A percentile compares a stretch with the other conserved stretches of the same genome.
Conservation (phyloP, 2,888 invertebrate genomes). For the Petrophora chlorosata region DNA sequence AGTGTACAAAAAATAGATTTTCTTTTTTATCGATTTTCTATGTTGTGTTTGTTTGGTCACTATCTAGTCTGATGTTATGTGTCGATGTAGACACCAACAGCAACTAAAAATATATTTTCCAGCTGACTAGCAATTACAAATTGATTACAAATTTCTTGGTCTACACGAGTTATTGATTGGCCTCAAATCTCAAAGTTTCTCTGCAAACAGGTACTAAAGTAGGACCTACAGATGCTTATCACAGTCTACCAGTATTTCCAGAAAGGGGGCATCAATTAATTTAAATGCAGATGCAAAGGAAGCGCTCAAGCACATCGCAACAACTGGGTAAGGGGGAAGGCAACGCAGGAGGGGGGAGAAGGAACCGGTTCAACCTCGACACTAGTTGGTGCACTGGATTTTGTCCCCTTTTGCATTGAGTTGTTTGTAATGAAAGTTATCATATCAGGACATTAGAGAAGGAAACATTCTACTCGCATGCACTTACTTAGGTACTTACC, state of each 20-base stretch:
- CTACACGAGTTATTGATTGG: background rate
- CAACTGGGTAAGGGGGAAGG: slow-evolving; percentile 34
- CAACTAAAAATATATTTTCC: no score
- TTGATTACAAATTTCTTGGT: no score
- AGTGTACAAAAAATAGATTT: no score
- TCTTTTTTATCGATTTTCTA: no score
- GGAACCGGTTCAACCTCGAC: slow-evolving; percentile 62
- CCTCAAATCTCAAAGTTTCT: slow-evolving; percentile 12
- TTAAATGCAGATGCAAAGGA: slow-evolving; percentile 58
- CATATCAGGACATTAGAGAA: slow-evolving; percentile 11
- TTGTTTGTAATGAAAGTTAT: slow-evolving; percentile 43
- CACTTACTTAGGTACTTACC: background rate
- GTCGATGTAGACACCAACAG: no score
- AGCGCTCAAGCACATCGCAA: slow-evolving; percentile 61
- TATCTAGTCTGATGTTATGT: no score
- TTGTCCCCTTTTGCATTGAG: slow-evolving; percentile 69
- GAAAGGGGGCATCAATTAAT: slow-evolving; percentile 47
- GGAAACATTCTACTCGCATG: slow-evolving; percentile 4
- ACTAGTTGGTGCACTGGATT: slow-evolving; percentile 53
- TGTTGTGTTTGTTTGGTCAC: no score
- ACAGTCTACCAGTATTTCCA: slow-evolving; percentile 32
- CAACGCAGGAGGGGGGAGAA: slow-evolving; percentile 33
- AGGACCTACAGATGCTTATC: slow-evolving; percentile 26
- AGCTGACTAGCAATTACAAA: no score
- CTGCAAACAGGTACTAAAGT: slow-evolving; percentile 1